A percentile compares a stretch with the other conserved stretches of the same genome.
These are phyloP conservation scores for Vannuccia rotundouncinata DNA, from an alignment of 2,888 invertebrate species.

Conservation along the genomic window DNA sequence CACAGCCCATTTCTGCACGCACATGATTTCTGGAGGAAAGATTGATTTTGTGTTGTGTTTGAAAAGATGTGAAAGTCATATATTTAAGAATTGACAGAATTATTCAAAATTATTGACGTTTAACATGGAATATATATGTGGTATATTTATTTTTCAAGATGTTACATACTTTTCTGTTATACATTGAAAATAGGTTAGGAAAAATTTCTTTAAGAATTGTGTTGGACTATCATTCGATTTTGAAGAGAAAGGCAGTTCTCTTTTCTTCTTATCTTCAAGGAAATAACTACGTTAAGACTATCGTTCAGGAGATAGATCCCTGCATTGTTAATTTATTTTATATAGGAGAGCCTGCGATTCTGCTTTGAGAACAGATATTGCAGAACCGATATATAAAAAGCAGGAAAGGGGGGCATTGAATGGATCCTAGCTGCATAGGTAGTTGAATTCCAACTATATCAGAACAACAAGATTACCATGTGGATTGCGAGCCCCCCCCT, in stretches of 20 bases:
- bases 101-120: constrained; percentile 16
- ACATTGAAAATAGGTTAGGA: background rate
- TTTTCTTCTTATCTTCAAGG: constrained; percentile 1
- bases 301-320: background rate
- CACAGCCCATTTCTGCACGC: background rate
- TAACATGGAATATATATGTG: background rate
- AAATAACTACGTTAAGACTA: background rate
- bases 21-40: background rate
- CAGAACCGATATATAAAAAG: too few relatives aligned
- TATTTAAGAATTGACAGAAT: constrained; percentile 1
- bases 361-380: background rate
- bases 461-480: background rate
- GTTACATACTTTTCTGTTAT: background rate
- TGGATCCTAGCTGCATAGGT: background rate
- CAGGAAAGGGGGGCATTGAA: too few relatives aligned
- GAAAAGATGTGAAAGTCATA: background rate
- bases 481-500: background rate
- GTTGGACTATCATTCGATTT: constrained; percentile 9
- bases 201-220: background rate
- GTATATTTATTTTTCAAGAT: background rate
- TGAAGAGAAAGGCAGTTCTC: background rate
- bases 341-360: background rate
- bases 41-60: background rate
- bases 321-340: background rate
- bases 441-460: background rate